These are phyloP conservation scores for Syndactyla subalaris DNA, from an alignment of 2,797 vertebrate genomes.

Conservation along the genomic window DNA sequence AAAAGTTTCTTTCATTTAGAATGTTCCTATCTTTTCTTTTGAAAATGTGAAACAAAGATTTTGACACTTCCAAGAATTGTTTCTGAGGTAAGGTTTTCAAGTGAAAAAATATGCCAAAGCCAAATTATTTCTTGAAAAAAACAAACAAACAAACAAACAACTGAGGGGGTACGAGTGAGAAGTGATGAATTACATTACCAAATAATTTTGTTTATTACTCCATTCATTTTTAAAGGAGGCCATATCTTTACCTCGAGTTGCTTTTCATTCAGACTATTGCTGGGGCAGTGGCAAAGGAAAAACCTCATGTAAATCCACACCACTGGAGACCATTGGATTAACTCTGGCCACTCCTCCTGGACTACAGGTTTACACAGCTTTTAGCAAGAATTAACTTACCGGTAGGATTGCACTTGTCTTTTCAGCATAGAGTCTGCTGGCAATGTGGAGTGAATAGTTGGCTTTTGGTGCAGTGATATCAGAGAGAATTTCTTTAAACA, in stretches of 20 bases:
- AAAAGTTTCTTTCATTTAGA: neutral
- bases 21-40: neutral
- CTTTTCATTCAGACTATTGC: neutral
- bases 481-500: conserved; percentile 77
- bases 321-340: neutral
- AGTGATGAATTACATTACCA: neutral
- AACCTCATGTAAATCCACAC: neutral
- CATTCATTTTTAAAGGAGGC: neutral
- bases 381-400: conserved; percentile 69
- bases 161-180: accelerated
- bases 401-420: conserved; percentile 78
- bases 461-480: conserved; percentile 77
- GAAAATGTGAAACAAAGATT: neutral
- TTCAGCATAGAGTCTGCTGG: conserved; percentile 87
- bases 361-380: neutral
- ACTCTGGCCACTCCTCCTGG: neutral
- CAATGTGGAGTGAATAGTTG: conserved; percentile 80
- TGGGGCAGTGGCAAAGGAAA: neutral
- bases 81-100: neutral
- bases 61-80: neutral
- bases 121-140: neutral
- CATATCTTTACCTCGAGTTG: neutral
- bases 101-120: neutral
- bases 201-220: neutral
- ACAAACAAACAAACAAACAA: neutral